phyloP scores from a whole-genome alignment of 2,888 invertebrate genomes.

The Troides helena region DNA sequence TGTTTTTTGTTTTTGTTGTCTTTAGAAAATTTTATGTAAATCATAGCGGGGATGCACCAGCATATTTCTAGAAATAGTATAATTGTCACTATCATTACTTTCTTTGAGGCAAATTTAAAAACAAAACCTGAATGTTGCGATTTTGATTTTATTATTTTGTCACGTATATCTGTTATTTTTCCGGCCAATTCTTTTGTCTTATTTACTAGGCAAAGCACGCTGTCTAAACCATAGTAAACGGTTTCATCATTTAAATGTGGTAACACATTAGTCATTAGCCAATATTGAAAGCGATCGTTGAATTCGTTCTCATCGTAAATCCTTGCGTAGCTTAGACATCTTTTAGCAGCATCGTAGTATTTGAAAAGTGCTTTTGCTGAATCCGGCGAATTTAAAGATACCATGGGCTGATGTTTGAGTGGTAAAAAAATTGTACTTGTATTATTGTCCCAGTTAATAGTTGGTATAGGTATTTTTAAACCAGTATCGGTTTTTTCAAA shows the following conservation, averaged over 20 bases:
- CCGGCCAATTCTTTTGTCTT: slow-evolving; percentile 37
- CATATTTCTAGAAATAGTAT: slow-evolving; percentile 58
- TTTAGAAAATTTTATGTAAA: slow-evolving; percentile 36
- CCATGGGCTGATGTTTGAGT: slow-evolving; percentile 61
- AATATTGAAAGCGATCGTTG: slow-evolving; percentile 74
- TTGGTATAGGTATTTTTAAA: slow-evolving; percentile 76
- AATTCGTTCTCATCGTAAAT: slow-evolving; percentile 63
- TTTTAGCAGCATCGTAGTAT: slow-evolving; percentile 77
- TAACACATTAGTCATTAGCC: slow-evolving; percentile 73
- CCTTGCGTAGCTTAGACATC: slow-evolving; percentile 69
- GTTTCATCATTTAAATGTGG: slow-evolving; percentile 81
- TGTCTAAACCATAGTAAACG: slow-evolving; percentile 80
- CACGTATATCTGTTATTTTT: slow-evolving; percentile 30
- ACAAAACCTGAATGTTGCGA: slow-evolving; percentile 33
- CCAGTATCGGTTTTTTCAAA: slow-evolving; percentile 52
- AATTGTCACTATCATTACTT: slow-evolving; percentile 48
- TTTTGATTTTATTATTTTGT: slow-evolving; percentile 2
- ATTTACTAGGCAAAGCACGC: slow-evolving; percentile 63
- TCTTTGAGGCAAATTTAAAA: slow-evolving; percentile 46
- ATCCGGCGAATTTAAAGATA: slow-evolving; percentile 48
- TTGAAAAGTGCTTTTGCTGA: slow-evolving; percentile 69
- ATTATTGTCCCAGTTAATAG: slow-evolving; percentile 77
- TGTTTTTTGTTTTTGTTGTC: slow-evolving; percentile 24
- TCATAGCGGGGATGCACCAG: slow-evolving; percentile 55
- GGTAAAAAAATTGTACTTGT: slow-evolving; percentile 82